Conservation (phyloP, 1,140 invertebrate species). For the Scaptomyza graminum region DNA sequence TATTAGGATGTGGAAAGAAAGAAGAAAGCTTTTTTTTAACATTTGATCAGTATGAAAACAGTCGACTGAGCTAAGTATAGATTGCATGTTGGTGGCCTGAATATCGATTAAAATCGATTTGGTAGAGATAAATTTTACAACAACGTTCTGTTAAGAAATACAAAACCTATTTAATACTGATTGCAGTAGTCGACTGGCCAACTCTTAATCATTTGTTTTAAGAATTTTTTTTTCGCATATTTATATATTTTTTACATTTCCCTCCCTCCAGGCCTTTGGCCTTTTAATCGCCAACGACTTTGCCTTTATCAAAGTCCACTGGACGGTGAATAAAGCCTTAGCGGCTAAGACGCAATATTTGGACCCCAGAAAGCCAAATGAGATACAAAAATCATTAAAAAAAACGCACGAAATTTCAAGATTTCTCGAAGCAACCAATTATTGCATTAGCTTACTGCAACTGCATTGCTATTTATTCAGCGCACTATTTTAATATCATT, state of each 20-base stretch:
- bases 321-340: slow-evolving; percentile 70
- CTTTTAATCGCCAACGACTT: slow-evolving; percentile 70
- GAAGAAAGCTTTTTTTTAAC: too few relatives aligned
- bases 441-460: too few relatives aligned
- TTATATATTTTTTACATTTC: slow-evolving; percentile 46
- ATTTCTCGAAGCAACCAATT: slow-evolving; percentile 37
- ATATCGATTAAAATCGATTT: too few relatives aligned
- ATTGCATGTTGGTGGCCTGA: too few relatives aligned
- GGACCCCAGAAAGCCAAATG: slow-evolving; percentile 39
- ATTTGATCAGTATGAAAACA: too few relatives aligned
- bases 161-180: too few relatives aligned
- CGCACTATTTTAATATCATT: slow-evolving; percentile 78
- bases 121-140: too few relatives aligned
- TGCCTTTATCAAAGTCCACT: slow-evolving; percentile 77
- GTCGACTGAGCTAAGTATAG: too few relatives aligned
- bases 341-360: slow-evolving; percentile 40
- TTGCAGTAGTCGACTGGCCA: not conserved
- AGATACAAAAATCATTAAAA: slow-evolving; percentile 47
- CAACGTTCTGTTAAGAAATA: too few relatives aligned
- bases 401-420: slow-evolving; percentile 47
- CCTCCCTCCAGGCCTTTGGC: slow-evolving; percentile 21
- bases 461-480: slow-evolving; percentile 50
- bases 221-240: slow-evolving; percentile 71
- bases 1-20: too few relatives aligned
- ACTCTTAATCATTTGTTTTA: slow-evolving; percentile 22